These are phyloP conservation scores for Perizoma flavofasciatum DNA, from an alignment of 2,888 invertebrate genomes.

Conservation along the genomic window DNA sequence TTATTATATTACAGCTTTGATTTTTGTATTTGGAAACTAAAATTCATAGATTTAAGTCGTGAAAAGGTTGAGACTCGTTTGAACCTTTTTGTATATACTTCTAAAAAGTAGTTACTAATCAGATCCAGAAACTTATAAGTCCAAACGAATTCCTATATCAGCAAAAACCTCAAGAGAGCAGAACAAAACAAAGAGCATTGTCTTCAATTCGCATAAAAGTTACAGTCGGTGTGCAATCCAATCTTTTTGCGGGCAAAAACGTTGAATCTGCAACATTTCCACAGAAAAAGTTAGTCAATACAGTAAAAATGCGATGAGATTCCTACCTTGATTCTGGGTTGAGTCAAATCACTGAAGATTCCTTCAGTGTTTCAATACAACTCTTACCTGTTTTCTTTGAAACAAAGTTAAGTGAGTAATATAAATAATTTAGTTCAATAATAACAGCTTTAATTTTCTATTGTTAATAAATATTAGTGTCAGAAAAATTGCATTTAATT, in stretches of 20 bases:
- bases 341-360: neutral
- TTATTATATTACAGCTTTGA: neutral
- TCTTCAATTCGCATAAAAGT: conserved; percentile 56
- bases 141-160: conserved; percentile 6
- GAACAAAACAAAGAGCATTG: conserved; percentile 50
- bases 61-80: no score
- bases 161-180: conserved; percentile 13
- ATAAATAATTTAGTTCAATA: no score
- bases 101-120: neutral
- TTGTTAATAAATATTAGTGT: no score
- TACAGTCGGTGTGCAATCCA: conserved; percentile 55
- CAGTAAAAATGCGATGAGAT: conserved; percentile 1
- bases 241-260: conserved; percentile 52
- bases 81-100: no score
- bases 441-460: no score
- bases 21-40: no score
- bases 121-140: neutral
- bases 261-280: conserved; percentile 50
- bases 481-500: no score
- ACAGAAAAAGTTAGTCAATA: conserved; percentile 5
- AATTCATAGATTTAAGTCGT: no score
- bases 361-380: no score
- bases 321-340: neutral
- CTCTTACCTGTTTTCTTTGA: no score
- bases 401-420: no score